Base-by-base conservation (phyloP, 2,888 invertebrate genomes). In the Nipponacmea schrenckii region DNA sequence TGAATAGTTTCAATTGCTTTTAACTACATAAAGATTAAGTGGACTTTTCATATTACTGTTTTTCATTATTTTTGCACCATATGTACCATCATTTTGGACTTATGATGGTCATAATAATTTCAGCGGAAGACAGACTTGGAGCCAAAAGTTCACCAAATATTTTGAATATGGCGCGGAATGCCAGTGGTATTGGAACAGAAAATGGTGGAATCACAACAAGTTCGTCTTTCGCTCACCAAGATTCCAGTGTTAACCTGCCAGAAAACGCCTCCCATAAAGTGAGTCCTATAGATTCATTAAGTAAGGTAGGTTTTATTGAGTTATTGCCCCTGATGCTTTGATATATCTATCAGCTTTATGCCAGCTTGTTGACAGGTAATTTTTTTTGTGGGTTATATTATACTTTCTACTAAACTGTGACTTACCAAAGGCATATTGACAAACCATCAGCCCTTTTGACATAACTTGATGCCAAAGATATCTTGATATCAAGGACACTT, bases 91-190 rank as follows among this genome's bases (percentile, higher is more conserved):
- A n/a, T 14, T n/a, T n/a, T 63, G 12, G 15, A 17, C 14, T 63
- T 27, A 46, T 2, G 46, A 24, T 44, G 17, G 44, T 26, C n/a
- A n/a, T n/a, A 56, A 14, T 44, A 63, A 12, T 15, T 62, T 15
- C 24, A 70, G 70, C 39, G 65, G 70, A 77, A 10, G 70, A 74
- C 20, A 31, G 56, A 44, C 44, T 69, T 44, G 80, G 80, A 27
- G 81, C 82, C 31, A 84, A 83, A 73, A 84, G 82, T 63, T 81
- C 83, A 46, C 85, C 85, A 45, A 85, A 84, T 77, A 71, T 79
- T 64, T 64, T 63, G n/a, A 71, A 71, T 24, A 27, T 78, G 24
- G 68, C 65, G 12, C 62, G 70, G 31, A 69, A 62, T 26, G 26
- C 62, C 26, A 69, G 64, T 20, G 56, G 24, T 8, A 50, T 45